Evolutionary conservation across 64 coral and sea anemone species (phyloP).

Genomic region (Montipora sp.): DNA sequence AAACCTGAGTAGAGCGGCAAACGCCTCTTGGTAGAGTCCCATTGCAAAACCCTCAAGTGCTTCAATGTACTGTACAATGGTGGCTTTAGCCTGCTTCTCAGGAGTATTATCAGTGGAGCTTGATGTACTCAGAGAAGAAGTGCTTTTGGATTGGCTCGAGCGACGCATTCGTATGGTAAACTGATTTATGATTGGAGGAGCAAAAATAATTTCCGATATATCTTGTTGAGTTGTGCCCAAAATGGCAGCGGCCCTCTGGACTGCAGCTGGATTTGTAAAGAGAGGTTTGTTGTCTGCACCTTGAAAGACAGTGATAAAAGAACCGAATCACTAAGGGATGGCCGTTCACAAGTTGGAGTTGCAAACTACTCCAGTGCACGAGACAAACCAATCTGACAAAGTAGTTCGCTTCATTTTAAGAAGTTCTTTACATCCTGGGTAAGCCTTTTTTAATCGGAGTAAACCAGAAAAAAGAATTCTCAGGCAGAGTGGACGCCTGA

Average conservation of each 20-base stretch:
- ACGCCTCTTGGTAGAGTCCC: constrained; percentile 94
- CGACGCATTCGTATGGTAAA: constrained; percentile 83
- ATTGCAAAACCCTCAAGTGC: constrained; percentile 94
- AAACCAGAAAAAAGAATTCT: too few relatives aligned
- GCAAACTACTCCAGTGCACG: neutral
- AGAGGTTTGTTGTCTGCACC: constrained; percentile 97
- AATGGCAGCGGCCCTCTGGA: constrained; percentile 85
- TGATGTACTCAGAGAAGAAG: constrained; percentile 39
- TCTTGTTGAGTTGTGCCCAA: constrained; percentile 86
- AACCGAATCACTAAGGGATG: neutral
- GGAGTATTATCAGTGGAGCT: constrained; percentile 66
- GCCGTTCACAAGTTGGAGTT: neutral
- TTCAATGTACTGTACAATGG: constrained; percentile 77
- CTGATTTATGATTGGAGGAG: constrained; percentile 93
- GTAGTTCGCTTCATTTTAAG: neutral
- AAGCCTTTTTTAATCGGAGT: too few relatives aligned
- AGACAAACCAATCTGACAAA: neutral
- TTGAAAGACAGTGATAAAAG: neutral
- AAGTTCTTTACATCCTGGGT: neutral
- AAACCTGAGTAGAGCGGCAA: constrained; percentile 76
- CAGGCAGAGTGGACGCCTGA: too few relatives aligned
- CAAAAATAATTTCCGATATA: constrained; percentile 96
- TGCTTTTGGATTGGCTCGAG: constrained; percentile 53
- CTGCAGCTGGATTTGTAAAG: constrained; percentile 92
- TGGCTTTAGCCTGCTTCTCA: constrained; percentile 65